Conservation (phyloP, 1,140 invertebrate genomes). For the Drosophila biarmipes region DNA sequence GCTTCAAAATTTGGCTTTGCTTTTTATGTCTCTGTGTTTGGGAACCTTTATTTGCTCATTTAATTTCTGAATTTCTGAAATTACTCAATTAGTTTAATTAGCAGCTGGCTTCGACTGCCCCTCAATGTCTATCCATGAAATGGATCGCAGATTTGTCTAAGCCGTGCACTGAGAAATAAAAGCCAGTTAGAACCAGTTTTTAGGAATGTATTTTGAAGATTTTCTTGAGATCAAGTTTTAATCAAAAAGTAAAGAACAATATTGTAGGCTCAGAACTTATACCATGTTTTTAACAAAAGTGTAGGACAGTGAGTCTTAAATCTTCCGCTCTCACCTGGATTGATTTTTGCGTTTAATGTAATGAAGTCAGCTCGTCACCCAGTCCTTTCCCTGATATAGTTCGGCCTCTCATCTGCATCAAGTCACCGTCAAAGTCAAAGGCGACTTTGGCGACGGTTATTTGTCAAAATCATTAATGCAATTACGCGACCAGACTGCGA, state of each 20-base stretch:
- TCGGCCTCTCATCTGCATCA: conserved; percentile 37
- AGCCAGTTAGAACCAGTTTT: not conserved
- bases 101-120: conserved; percentile 62
- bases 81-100: conserved; percentile 83
- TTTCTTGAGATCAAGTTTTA: too few relatives aligned
- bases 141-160: conserved; percentile 50
- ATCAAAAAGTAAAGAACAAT: too few relatives aligned
- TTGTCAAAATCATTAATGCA: conserved; percentile 83
- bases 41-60: conserved; percentile 72
- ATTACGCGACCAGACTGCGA: conserved; percentile 60
- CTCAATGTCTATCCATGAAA: conserved; percentile 61
- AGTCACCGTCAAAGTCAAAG: conserved; percentile 56
- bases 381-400: conserved; percentile 19
- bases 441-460: conserved; percentile 67
- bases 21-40: conserved; percentile 34
- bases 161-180: conserved; percentile 23
- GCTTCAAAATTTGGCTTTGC: conserved; percentile 32
- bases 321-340: conserved; percentile 32
- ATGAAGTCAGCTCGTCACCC: conserved; percentile 5
- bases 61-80: conserved; percentile 75
- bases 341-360: conserved; percentile 24
- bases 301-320: not conserved
- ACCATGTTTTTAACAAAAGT: not conserved
- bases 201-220: too few relatives aligned
- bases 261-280: too few relatives aligned